Base-by-base conservation (phyloP, 2,113 vertebrate genomes). In the Hypocryptadius cinnamomeus region DNA sequence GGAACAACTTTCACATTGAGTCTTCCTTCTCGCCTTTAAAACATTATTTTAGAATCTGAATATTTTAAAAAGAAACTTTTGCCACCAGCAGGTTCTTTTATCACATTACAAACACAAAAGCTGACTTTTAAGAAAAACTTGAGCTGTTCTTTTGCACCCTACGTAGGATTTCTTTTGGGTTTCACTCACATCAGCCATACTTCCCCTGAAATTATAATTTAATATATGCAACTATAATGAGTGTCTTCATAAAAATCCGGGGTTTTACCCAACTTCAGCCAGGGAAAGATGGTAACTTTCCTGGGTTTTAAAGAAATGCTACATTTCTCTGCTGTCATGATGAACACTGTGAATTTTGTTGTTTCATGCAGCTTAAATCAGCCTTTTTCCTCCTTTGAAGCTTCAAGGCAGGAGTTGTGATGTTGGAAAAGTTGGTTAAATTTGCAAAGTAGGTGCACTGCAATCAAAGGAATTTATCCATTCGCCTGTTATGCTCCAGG, bases 351-450 rank as follows among this genome's bases (percentile, higher is more conserved):
- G 69, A 54, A 20, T 74, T 53, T 48, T 50, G 11, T 44, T 83
- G 42, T 71, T 85, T 44, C 16, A 1, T 8, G 33, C 4, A 61
- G 35, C 35, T 73, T 27, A n/a, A 17, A 28, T 56, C 42, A 73
- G 15, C 53, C 1, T 69, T 33, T 57, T n/a, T 64, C 47, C 69
- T 78, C 6, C 40, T 86, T 15, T 81, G 65, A 86, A 74, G 24
- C 44, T 39, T 23, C 24, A 14, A 50, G 19, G 35, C 0, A 0
- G 13, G 28, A 2, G 1, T 3, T 50, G 64, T 17, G 25, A 31
- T 3, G 39, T 22, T 80, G 4, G 1, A 40, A 51, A 85, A 56
- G 44, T 40, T 44, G 51, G 14, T 56, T 64, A 35, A 54, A 22
- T 60, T 85, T 82, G 30, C 63, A 51, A 2, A 40, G 11, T 5